These are phyloP conservation scores for Lasioglossum figueresi DNA, from an alignment of 2,888 invertebrate species.

Conservation along the genomic window DNA sequence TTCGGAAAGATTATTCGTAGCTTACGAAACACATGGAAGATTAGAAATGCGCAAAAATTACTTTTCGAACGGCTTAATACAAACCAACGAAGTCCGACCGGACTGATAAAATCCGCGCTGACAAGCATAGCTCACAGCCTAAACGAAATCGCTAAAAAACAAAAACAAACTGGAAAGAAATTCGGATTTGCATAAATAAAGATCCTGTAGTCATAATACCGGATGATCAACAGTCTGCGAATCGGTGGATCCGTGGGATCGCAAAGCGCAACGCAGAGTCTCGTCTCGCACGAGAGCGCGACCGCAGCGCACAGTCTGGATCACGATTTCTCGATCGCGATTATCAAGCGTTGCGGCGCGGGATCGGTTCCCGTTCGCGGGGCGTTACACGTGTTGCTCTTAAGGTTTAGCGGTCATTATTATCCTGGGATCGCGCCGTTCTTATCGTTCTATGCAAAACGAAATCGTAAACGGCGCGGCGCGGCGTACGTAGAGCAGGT, in stretches of 20 bases:
- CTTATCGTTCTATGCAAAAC: conserved; percentile 63
- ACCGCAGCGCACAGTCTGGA: background rate
- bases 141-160: background rate
- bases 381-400: conserved; percentile 53
- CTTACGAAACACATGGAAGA: too few relatives aligned
- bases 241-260: background rate
- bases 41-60: too few relatives aligned
- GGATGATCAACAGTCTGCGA: background rate
- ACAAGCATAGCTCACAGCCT: background rate
- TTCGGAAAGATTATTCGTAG: too few relatives aligned
- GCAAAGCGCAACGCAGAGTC: background rate
- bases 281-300: background rate
- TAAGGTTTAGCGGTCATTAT: conserved; percentile 61
- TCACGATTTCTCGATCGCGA: conserved; percentile 10
- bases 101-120: background rate
- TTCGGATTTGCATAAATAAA: background rate
- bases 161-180: background rate
- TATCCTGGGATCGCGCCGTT: conserved; percentile 56
- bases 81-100: background rate
- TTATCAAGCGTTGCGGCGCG: conserved; percentile 12
- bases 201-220: background rate
- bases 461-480: conserved; percentile 57
- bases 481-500: conserved; percentile 12
- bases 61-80: background rate
- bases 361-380: conserved; percentile 37